Conservation (phyloP, 2,797 vertebrate species). For the Gambelia wislizenii region DNA sequence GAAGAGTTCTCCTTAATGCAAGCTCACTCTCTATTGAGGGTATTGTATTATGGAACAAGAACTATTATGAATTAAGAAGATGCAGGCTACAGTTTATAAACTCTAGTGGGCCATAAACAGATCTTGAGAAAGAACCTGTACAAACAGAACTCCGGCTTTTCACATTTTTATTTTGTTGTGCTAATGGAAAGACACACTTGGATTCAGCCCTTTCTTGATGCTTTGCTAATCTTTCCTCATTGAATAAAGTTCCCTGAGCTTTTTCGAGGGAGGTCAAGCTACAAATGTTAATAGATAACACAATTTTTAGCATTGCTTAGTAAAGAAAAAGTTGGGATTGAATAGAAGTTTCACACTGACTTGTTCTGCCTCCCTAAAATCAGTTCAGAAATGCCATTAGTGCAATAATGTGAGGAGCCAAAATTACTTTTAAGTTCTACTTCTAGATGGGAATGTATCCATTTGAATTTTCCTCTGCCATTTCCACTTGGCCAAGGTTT, state of each 20-base stretch:
- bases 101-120: not conserved
- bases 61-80: not conserved
- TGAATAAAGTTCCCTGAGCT: not conserved
- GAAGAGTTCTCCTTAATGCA: not conserved
- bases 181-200: not conserved
- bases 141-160: not conserved
- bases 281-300: not conserved
- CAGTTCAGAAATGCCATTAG: slow-evolving; percentile 21
- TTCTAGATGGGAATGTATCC: slow-evolving; percentile 22
- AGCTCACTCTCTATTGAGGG: not conserved
- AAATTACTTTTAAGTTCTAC: slow-evolving; percentile 31
- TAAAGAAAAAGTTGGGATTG: slow-evolving; percentile 12
- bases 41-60: not conserved
- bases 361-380: slow-evolving; percentile 27
- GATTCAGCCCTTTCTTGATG: not conserved
- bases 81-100: not conserved
- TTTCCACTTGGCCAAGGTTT: slow-evolving; percentile 35
- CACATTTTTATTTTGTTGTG: not conserved
- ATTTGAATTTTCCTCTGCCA: slow-evolving; percentile 27
- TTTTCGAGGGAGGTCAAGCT: not conserved
- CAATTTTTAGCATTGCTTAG: slow-evolving; percentile 7
- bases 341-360: slow-evolving; percentile 11
- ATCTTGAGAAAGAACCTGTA: not conserved
- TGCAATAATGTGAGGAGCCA: slow-evolving; percentile 9
- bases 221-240: not conserved